Base-by-base conservation (phyloP, 1,140 invertebrate genomes). In the Papilio machaon region DNA sequence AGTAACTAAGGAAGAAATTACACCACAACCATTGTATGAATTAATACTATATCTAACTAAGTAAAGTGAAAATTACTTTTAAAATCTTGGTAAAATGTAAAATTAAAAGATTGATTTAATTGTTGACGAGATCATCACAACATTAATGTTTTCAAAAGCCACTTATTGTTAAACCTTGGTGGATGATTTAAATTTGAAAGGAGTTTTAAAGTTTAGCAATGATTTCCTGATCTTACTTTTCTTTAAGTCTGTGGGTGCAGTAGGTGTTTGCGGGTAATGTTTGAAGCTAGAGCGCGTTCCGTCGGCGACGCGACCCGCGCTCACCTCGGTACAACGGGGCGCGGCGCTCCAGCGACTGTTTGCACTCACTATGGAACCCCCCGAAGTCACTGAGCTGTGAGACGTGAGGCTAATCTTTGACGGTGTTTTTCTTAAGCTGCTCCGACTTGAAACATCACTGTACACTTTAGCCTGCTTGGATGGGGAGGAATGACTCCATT, bases 151-250 rank as follows among this genome's bases (percentile, higher is more conserved):
- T 30, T 30, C 4, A 0, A 78, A 70, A 17, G 30, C 3, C 43
- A 49, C 1, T n/a, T 58, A 35, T 43, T 30, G 67, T 84, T 88
- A 92, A 67, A 93, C 87, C 88, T 91, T 94, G 43, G 88, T 90
- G 49, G 92, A 89, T 49, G 87, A 86, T 79, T 89, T 93, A 80
- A 95, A 95, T 83, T 94, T 95, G 79, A 95, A 95, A 13, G 95
- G 95, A 23, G 95, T 95, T 89, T 95, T 95, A 81, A 95, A 95
- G 74, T 90, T 89, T 73, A 95, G 81, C 80, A 95, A 84, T 23
- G 95, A 95, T 81, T 90, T 95, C 23, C 93, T 89, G 77, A 84
- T 88, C 78, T 92, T 94, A 52, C 89, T 84, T 80, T 94, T 95
- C 81, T 92, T 94, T 7, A 90, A 77, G 23, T 92, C 91, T 15